Base-by-base conservation (phyloP, 2,888 invertebrate genomes). In the Formica aserva region DNA sequence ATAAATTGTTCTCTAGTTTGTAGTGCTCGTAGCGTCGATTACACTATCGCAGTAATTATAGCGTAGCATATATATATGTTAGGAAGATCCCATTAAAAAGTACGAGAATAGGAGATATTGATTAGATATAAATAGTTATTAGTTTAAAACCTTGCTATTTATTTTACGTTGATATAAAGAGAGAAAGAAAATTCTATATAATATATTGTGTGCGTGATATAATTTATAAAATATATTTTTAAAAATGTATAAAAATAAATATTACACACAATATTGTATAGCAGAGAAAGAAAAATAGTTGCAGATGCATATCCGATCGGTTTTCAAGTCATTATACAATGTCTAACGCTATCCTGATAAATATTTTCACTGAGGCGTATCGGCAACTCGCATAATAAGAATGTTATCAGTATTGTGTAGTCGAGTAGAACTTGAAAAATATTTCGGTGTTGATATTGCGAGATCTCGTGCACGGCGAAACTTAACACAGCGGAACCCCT, bases 391-490 rank as follows among this genome's bases (percentile, higher is more conserved):
- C 38, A 63, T 29, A 52, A 11, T 71, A 45, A 45, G 11, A 78
- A 57, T 13, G 45, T 69, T 57, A 69, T 69, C 32, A 57, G 55
- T 52, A 38, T 69, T 77, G 41, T 41, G 41, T 13, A n/a, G 67
- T 52, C 63, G 62, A 29, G 62, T 41, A 67, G 66, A 89, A 86
- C 72, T 85, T 82, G 48, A 74, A 74, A 85, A 86, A 85, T 76
- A 83, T 86, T 86, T 86, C 52, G 35, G 35, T 74, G 85, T 80
- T 84, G 86, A 85, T 90, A 90, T 87, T 85, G 83, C 84, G 48
- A 57, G 88, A 89, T 89, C 75, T 82, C 91, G 89, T 90, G 91
- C 81, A 11, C 82, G 63, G 41, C 38, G 74, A 76, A 87, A 83
- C 82, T 87, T 86, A 85, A 38, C 45, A 52, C 32, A 69, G 66